Base-by-base conservation (phyloP, 1,140 invertebrate species). In the Conus betulinus region DNA sequence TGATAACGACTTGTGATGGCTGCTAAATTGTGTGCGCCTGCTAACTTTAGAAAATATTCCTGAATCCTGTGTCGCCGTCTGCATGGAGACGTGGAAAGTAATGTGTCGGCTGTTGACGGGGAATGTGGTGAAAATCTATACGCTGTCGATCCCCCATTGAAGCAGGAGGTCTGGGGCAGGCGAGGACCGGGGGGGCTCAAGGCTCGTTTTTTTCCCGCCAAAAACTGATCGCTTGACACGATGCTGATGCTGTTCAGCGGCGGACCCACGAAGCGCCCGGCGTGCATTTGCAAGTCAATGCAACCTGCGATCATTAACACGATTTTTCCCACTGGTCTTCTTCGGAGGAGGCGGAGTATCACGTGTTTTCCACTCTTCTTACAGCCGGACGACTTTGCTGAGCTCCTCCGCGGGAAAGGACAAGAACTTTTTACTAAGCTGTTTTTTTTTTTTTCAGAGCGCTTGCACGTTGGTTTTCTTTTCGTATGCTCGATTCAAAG, bases 221-320 rank as follows among this genome's bases (percentile, higher is more conserved):
- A 71, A 71, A 6, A n/a, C 67, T 23, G 23, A 20, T n/a, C 67
- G 23, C 67, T 71, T n/a, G 67, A 71, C 67, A 71, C 67, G 15
- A 71, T 71, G 67, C 67, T 71, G 67, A 71, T 20, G 67, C 67
- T 23, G 13, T 71, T 71, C 67, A 71, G 8, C 15, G 67, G 6
- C 67, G 20, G 67, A 6, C 67, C 67, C 20, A 20, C 13, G 6
- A 1, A 23, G 67, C 20, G 11, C 67, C 67, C 57, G 8, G 8
- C 57, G 23, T 6, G 67, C 67, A 71, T 81, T 81, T 81, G 79
- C 79, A 81, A 81, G 79, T 81, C 79, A 81, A 81, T 81, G 79
- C 13, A 25, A 23, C 15, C 79, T 53, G 39, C 13, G 51, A 51
- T 81, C 79, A 17, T 81, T 81, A 81, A 81, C 79, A 53, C 20